Evolutionary conservation across 1,140 invertebrate genomes (phyloP).

Genomic region (Anastrepha ludens): DNA sequence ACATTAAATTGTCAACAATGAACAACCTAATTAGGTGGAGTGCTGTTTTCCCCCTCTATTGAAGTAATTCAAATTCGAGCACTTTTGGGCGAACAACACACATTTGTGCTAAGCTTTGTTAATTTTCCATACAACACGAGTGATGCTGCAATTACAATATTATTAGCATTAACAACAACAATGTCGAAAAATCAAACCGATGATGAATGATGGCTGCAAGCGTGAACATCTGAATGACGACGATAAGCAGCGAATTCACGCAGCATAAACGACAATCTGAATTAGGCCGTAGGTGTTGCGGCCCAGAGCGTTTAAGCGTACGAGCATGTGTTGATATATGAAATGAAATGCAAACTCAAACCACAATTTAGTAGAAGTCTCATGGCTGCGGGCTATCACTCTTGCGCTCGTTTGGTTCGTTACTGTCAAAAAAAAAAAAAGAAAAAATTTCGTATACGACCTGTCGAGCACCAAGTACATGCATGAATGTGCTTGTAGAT

Average conservation of each 20-base stretch:
- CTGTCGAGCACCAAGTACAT: neutral
- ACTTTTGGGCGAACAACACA: neutral
- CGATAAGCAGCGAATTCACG: neutral
- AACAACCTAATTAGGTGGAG: too few species aligned
- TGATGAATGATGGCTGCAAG: neutral
- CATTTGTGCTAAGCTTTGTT: neutral
- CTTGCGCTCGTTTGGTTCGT: conserved; percentile 9
- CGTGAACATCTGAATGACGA: neutral
- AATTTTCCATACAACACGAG: neutral
- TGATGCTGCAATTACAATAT: neutral
- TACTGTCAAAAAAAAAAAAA: conserved; percentile 1
- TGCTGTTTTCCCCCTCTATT: too few species aligned
- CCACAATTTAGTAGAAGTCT: neutral
- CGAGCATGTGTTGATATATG: neutral
- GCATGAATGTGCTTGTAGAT: neutral
- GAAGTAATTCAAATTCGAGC: neutral
- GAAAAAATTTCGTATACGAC: conserved; percentile 2
- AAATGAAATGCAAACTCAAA: conserved; percentile 39
- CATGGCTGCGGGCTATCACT: neutral
- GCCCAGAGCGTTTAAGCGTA: neutral
- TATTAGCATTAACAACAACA: neutral
- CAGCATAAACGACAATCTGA: conserved; percentile 12
- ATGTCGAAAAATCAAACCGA: neutral
- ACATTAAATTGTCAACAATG: too few species aligned
- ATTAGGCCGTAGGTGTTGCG: neutral